Base-by-base conservation (phyloP, 2,888 invertebrate species). In the Callyntrura guangdongensis region DNA sequence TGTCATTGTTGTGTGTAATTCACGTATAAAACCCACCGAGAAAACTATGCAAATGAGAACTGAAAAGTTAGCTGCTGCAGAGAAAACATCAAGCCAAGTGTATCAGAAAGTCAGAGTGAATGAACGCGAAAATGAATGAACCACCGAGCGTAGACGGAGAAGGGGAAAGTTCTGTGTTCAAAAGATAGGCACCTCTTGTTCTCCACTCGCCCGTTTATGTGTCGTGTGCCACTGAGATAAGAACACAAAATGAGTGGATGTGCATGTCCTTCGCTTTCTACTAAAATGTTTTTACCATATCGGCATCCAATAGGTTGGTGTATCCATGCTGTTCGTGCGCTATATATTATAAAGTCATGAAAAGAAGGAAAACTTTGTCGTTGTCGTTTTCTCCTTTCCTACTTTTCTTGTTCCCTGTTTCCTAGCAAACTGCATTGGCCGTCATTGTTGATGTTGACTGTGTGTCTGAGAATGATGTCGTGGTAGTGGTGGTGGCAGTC, bases 181-280 rank as follows among this genome's bases (percentile, higher is more conserved):
- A 49, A 91, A 92, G 93, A 93, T 93, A 93, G 90, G 91, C 84
- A 90, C 82, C 93, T 82, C 92, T 85, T 91, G 92, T 90, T 88
- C 92, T 92, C 90, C 89, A 77, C 86, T 92, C 74, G 74, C 61
- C 88, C 61, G 87, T 82, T 89, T 69, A 90, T 91, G 89, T 89
- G 92, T 91, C 91, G 86, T 93, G 92, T 93, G 92, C 92, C 91
- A 91, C 89, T 86, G 92, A 93, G 93, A 93, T 93, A 93, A 93
- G 93, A 89, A 82, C 90, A 92, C 87, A 85, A 90, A 91, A 14
- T 92, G 88, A 91, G 81, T 88, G 64, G 82, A 87, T 69, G 91
- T 89, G 72, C 45, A 12, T 77, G 22, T 25, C 12, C 14, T 36
- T 36, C 36, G 36, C 36, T 36, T 36, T 36, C 36, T 36, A 36